Evolutionary conservation across 1,140 invertebrate species (phyloP), one percentile per base, ranked within the genome.

Genomic region (Aphaenogaster floridana): DNA sequence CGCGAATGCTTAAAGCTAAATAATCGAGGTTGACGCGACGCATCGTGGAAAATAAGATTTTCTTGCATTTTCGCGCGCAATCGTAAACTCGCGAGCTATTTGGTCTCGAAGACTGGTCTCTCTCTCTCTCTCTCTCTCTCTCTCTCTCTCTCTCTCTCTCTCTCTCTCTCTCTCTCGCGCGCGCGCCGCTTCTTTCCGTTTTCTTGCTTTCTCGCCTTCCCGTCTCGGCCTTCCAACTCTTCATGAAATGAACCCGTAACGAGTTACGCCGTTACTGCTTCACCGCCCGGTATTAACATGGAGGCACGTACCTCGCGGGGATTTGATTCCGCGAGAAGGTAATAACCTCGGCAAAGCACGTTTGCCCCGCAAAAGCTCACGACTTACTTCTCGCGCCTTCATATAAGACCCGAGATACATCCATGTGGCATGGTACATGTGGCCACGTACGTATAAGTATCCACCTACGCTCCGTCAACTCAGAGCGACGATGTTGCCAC

Each of bases 261-360:
- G 91, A 93, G 88, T 90, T 89, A 86, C 77, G 50, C 80, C 85
- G 86, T 83, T 90, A 88, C 81, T 72, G 76, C 79, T 86, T 87
- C 15, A 78, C 52, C 68, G 50, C 68, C 63, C 77, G 72, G 89
- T 92, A 93, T 92, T 93, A 93, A 92, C 90, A 92, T 88, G 86
- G 71, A 28, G 59, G 86, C 92, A 93, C 90, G 91, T 93, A 89
- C 13, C 71, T 85, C 86, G 68, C 77, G 87, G 89, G 90, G 90
- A 94, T 94, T 94, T 93, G 89, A 93, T 93, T 92, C 88, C 87
- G 79, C 88, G 86, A 28, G 28, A 87, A 69, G 90, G 91, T 92
- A 93, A 93, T 93, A 93, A 93, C 88, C 85, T 83, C 80, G 69
- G 86, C 83, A 39, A 88, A 88, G 85, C 93, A 93, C 93, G 93